These are phyloP conservation scores for Salminus brasiliensis DNA, from an alignment of 2,113 vertebrate genomes.

Conservation along the genomic window DNA sequence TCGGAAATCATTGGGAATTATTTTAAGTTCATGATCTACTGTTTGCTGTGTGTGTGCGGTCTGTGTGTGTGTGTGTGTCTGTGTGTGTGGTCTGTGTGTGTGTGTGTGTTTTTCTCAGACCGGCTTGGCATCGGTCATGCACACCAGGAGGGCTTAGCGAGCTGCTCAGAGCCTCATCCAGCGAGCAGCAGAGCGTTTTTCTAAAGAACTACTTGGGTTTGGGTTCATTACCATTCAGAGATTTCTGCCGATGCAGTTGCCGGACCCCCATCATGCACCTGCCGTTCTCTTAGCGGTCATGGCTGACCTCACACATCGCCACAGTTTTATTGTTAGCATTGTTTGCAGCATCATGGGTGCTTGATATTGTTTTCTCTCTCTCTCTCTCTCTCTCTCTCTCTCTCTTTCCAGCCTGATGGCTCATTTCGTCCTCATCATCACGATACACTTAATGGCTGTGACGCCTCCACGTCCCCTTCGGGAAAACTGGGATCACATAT, in stretches of 20 bases:
- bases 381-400: not conserved
- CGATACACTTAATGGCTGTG: not conserved
- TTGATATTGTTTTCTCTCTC: not conserved
- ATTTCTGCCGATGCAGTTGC: not conserved
- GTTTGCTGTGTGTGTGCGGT: constrained; percentile 27
- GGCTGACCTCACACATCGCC: not conserved
- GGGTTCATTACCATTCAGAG: not conserved
- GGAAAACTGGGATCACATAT: not conserved
- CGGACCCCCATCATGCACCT: not conserved
- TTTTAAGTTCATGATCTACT: constrained; percentile 40
- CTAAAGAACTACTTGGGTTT: not conserved
- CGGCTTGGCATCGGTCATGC: not conserved
- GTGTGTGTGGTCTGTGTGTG: constrained; percentile 1
- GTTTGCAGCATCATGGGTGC: not conserved
- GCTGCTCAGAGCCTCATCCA: not conserved
- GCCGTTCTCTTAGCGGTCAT: not conserved
- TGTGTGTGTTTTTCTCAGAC: constrained; percentile 29
- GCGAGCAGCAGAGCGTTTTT: not conserved
- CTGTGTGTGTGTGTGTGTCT: not conserved
- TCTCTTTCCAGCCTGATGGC: not conserved
- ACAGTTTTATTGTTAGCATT: not conserved
- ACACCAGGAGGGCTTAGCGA: not conserved
- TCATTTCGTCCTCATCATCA: constrained; percentile 14
- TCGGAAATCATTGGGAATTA: constrained; percentile 52
- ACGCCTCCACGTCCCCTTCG: not conserved